Evolutionary conservation across 2,888 invertebrate species (phyloP).

Genomic region (Chloroclystis v-ata): DNA sequence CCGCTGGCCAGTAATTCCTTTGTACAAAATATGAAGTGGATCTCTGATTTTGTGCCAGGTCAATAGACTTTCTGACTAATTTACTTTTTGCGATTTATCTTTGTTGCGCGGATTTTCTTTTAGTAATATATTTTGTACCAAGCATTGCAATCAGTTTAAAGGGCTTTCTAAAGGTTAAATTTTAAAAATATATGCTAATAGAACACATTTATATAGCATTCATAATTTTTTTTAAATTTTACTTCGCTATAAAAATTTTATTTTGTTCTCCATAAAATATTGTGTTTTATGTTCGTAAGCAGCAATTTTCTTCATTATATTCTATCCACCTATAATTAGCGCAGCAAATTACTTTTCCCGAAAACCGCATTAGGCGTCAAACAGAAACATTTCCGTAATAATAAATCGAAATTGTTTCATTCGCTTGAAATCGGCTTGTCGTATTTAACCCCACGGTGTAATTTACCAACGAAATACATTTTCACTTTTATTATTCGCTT

Average conservation of each 20-base stretch:
- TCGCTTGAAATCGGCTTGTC: constrained; percentile 16
- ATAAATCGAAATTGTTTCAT: constrained; percentile 15
- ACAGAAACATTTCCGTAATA: not conserved
- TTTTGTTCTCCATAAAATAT: too few relatives aligned
- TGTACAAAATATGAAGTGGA: constrained; percentile 11
- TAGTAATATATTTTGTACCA: too few relatives aligned
- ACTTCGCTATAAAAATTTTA: too few relatives aligned
- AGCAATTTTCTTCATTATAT: too few relatives aligned
- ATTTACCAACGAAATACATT: constrained; percentile 34
- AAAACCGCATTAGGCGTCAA: not conserved
- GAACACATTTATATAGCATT: too few relatives aligned
- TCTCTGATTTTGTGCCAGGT: constrained; percentile 3
- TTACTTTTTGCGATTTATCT: not conserved
- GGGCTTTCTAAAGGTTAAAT: too few relatives aligned
- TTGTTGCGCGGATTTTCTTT: too few relatives aligned
- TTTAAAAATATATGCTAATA: too few relatives aligned
- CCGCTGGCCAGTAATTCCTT: constrained; percentile 1
- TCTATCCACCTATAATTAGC: too few relatives aligned
- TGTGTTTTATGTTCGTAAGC: too few relatives aligned
- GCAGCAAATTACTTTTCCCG: not conserved
- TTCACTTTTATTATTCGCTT: constrained; percentile 53
- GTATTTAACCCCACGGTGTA: constrained; percentile 27
- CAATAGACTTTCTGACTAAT: not conserved
- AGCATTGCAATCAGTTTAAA: too few relatives aligned
- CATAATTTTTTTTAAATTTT: too few relatives aligned